These are phyloP conservation scores for Myiozetetes cayanensis DNA, from an alignment of 2,113 vertebrate genomes.

Conservation along the genomic window DNA sequence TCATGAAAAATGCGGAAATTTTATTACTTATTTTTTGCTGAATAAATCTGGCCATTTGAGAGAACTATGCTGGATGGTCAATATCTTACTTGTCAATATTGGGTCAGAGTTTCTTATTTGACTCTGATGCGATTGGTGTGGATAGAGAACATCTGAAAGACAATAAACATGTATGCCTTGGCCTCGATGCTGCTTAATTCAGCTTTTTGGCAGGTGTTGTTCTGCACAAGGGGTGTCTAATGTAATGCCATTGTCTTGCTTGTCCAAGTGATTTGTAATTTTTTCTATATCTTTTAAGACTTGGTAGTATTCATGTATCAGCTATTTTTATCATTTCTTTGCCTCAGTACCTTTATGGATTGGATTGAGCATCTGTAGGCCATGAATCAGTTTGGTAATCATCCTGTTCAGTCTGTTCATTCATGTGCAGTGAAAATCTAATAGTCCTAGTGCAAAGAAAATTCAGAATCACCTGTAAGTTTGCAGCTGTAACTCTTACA, in stretches of 20 bases:
- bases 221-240: not conserved
- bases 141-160: not conserved
- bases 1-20: not conserved
- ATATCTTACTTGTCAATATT: not conserved
- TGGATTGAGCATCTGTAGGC: not conserved
- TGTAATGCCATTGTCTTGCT: not conserved
- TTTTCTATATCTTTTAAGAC: not conserved
- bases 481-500: not conserved
- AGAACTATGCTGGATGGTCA: fast-evolving
- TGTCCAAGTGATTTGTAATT: not conserved
- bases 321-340: not conserved
- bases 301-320: not conserved
- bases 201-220: not conserved
- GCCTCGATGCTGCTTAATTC: not conserved
- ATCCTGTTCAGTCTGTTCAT: not conserved
- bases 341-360: not conserved
- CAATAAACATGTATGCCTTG: not conserved
- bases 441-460: not conserved
- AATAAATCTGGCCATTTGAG: not conserved
- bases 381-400: not conserved
- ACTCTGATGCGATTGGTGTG: not conserved
- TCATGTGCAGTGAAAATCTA: not conserved
- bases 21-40: not conserved
- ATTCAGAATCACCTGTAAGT: not conserved
- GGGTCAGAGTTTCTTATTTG: not conserved